phyloP scores from a whole-genome alignment of 2,113 vertebrate species.

The Lonchura striata region DNA sequence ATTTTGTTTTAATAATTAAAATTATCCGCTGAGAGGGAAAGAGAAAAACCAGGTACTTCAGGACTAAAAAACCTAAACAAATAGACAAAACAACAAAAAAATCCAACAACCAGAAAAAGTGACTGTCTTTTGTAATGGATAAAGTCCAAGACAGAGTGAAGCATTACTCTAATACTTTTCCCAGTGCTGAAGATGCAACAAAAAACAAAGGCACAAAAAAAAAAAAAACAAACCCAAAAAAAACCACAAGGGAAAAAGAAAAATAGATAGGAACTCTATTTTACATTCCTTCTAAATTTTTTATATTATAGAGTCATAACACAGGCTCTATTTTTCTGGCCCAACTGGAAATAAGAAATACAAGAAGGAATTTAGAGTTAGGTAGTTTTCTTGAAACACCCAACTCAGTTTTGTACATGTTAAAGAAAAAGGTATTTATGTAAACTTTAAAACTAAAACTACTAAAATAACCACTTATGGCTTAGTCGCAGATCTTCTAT shows the following conservation, averaged over 20 bases:
- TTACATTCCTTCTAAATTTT: background rate
- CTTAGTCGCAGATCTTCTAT: background rate
- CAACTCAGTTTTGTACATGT: background rate
- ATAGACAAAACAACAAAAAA: fast-evolving
- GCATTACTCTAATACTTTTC: background rate
- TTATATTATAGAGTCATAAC: background rate
- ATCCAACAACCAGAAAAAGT: background rate
- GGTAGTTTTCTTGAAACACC: background rate
- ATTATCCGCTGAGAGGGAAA: background rate
- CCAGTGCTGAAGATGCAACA: background rate
- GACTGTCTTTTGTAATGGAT: background rate
- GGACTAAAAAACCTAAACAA: background rate
- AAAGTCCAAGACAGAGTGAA: background rate
- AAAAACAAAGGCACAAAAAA: background rate
- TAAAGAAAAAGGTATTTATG: background rate
- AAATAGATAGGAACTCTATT: background rate
- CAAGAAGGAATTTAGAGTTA: background rate
- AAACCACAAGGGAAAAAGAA: background rate
- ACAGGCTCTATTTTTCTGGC: background rate
- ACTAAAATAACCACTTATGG: background rate
- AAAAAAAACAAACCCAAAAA: background rate
- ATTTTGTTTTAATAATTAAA: background rate
- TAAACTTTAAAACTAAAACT: background rate
- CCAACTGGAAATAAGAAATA: background rate
- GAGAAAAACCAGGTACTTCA: background rate